Evolutionary conservation across 1,140 invertebrate species (phyloP).

Genomic region (Sesamia nonagrioides): DNA sequence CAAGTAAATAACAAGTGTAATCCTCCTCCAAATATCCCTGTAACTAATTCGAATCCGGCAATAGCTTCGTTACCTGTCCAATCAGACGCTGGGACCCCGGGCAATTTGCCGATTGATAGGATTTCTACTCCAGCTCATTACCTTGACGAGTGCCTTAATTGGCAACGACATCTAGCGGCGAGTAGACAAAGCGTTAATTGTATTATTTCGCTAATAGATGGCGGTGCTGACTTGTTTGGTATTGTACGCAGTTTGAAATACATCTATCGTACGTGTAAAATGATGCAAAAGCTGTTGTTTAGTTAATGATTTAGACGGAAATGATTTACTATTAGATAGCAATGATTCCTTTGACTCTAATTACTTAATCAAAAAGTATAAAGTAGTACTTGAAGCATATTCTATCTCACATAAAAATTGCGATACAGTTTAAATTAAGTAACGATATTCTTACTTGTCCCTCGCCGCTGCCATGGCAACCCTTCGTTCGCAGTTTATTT

Average conservation of each 20-base stretch:
- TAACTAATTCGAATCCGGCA: conserved; percentile 33
- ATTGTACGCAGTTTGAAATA: background rate
- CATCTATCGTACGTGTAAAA: too few relatives aligned
- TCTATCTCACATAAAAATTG: conserved; percentile 23
- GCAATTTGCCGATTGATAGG: conserved; percentile 46
- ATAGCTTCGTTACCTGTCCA: conserved; percentile 53
- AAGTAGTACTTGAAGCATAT: conserved; percentile 11
- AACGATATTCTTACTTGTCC: conserved; percentile 34
- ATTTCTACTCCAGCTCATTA: conserved; percentile 39
- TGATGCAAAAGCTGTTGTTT: too few relatives aligned
- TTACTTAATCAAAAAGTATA: too few relatives aligned
- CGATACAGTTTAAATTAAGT: conserved; percentile 30
- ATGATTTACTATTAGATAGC: too few relatives aligned
- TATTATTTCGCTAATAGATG: conserved; percentile 20
- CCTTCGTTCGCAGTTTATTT: conserved; percentile 45
- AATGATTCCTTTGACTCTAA: background rate
- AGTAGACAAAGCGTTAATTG: conserved; percentile 3
- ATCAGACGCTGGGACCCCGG: conserved; percentile 40
- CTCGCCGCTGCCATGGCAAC: conserved; percentile 34
- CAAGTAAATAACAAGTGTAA: conserved; percentile 13
- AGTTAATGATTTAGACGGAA: too few relatives aligned
- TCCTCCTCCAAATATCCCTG: conserved; percentile 24
- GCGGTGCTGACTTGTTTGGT: background rate
- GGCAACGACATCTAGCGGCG: conserved; percentile 29
- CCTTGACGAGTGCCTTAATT: conserved; percentile 34